Percentiles rank a stretch among this genome's conserved stretches.
phyloP scores from a whole-genome alignment of 2,888 invertebrate genomes.

The Athalia rosae region DNA sequence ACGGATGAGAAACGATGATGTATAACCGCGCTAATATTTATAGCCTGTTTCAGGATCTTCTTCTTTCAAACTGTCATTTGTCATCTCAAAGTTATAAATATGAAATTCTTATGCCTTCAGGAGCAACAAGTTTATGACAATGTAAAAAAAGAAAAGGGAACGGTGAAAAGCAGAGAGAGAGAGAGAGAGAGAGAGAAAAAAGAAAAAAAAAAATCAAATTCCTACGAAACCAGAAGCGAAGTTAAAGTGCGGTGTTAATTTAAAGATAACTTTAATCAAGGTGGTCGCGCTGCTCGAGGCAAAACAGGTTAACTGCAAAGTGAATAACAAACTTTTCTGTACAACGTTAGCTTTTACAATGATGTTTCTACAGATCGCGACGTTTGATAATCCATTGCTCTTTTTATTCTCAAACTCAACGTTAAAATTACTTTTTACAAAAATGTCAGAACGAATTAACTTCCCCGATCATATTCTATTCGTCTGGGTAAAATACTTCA shows the following conservation, averaged over 20 bases:
- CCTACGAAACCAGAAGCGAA: slow-evolving; percentile 10
- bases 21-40: slow-evolving; percentile 1
- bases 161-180: background rate
- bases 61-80: background rate
- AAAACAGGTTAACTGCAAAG: slow-evolving; percentile 44
- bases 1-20: background rate
- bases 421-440: no score
- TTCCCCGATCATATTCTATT: no score
- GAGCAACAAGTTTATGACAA: no score
- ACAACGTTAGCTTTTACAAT: slow-evolving; percentile 3
- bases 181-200: background rate
- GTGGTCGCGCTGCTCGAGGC: background rate
- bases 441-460: no score
- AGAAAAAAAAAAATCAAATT: background rate
- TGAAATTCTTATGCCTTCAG: no score
- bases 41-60: background rate
- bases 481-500: no score
- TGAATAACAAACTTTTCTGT: slow-evolving; percentile 36
- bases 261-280: slow-evolving; percentile 52
- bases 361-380: slow-evolving; percentile 6
- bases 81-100: background rate
- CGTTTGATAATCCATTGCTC: background rate
- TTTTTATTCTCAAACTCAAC: no score
- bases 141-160: no score
- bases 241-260: slow-evolving; percentile 52